Evolutionary conservation across 2,113 vertebrate species (phyloP), one percentile per base, ranked within the genome.

Genomic region (Myotis brandtii): DNA sequence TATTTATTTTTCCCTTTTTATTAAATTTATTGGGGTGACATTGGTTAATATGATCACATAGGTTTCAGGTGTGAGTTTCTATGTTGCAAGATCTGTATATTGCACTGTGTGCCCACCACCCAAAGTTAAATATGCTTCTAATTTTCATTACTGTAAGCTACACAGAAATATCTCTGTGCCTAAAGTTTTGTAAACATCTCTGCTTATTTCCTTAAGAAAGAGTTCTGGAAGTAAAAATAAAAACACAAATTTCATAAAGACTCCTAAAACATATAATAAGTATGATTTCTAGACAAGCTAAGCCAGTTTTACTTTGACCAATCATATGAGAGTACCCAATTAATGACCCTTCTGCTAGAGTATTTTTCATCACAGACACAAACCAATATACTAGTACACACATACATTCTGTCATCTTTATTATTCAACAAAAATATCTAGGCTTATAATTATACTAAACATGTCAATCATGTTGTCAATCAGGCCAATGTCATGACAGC

Each of bases 191-290:
- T 27, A 43, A 96, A 40, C 13, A 86, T 69, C 80, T 92, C n/a
- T 89, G 2, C 40, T 95, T 82, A 92, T 94, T 90, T 83, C 17
- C 16, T 76, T 50, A n/a, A 73, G 59, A 76, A 86, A 94, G 13
- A 66, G 4, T 72, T 56, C 20, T 77, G 27, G 1, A 80, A 64
- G 82, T 48, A 93, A 20, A 93, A 84, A 69, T 66, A 79, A 94
- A 83, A 37, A 21, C 82, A 46, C 37, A 66, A 79, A 84, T 32
- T 73, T 77, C 52, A 11, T n/a, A 83, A 81, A 87, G 25, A 67
- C 1, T 85, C 6, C 20, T 88, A 54, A 85, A 67, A 69, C 11
- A 79, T 40, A 32, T 0, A 82, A 17, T 10, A 91, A 95, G 56
- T 25, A 30, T 43, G 2, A 95, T 87, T 91, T 91, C 50, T 81